Evolutionary conservation across 1,140 invertebrate genomes (phyloP).

Genomic region (Rhagoletis zephyria): DNA sequence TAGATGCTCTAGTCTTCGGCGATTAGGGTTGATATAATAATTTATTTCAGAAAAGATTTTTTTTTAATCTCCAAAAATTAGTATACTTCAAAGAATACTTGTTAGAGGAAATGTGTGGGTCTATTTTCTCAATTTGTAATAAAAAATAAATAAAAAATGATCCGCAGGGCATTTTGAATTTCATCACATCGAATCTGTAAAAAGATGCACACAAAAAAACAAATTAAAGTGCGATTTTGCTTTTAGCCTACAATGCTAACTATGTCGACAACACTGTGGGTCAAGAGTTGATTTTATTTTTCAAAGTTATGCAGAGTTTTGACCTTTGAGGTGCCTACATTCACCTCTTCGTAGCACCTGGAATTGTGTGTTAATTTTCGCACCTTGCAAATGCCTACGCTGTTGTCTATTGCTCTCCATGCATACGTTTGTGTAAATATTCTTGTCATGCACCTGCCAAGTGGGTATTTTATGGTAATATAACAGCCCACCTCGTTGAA

Average conservation of each 20-base stretch:
- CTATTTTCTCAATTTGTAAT: too few relatives aligned
- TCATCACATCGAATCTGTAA: too few relatives aligned
- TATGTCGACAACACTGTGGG: conserved; percentile 13
- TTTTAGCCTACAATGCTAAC: conserved; percentile 1
- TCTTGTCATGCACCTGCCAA: conserved; percentile 19
- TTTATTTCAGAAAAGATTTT: too few relatives aligned
- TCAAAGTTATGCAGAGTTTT: conserved; percentile 1
- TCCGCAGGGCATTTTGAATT: too few relatives aligned
- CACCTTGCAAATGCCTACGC: background rate
- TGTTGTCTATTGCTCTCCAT: too few relatives aligned
- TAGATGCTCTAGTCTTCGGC: too few relatives aligned
- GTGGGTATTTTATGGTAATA: conserved; percentile 28
- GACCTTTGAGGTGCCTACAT: background rate
- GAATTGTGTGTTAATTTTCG: conserved; percentile 27
- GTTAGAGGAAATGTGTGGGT: too few relatives aligned
- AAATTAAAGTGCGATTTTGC: too few relatives aligned
- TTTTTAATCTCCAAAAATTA: too few relatives aligned
- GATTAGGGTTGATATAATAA: too few relatives aligned
- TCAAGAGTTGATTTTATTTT: conserved; percentile 33
- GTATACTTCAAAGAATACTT: too few relatives aligned
- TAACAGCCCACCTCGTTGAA: background rate
- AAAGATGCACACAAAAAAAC: background rate
- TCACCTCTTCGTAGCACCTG: background rate
- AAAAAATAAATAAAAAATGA: too few relatives aligned
- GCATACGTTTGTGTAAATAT: background rate